Base-by-base conservation (phyloP, 37 sponge, comb jelly and placozoan genomes). In the Tethya wilhelma region DNA sequence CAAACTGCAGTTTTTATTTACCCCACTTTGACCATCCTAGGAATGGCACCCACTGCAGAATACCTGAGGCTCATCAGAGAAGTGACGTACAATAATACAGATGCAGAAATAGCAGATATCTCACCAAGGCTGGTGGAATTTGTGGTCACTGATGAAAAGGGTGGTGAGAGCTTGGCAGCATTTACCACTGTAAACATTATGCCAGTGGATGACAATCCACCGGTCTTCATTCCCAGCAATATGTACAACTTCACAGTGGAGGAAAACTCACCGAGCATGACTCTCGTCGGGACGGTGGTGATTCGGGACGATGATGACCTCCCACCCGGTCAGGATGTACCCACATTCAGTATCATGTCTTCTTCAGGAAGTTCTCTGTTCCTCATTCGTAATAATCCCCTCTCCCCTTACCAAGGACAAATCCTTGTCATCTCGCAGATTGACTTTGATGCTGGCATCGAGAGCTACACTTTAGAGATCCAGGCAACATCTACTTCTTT, bases 181-280 rank as follows among this genome's bases (percentile, higher is more conserved):
- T 37, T 26, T 31, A 71, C 84, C 12, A 45, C 6, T 0, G 34
- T 92, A 3, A 57, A 38, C 8, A 75, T 79, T 26, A 38, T 60
- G 19, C 89, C 93, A 72, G 82, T 92, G 14, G 83, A 92, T 77
- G 89, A 92, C 67, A 79, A 92, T 64, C 38, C 59, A 22, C 84
- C 88, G 19, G 71, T 63, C 9, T 89, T 89, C 60, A 23, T 53
- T 2, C 67, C 87, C 3, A 36, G 28, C n/a, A 73, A 59, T 44
- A n/a, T 58, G 7, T 74, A 79, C 42, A 62, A 73, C 40, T 79
- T 76, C 26, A 63, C 71, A 39, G 70, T 85, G 14, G 8, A 75
- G 17, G 86, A 85, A 41, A 77, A 77, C 46, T 38, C 72, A 0
- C 38, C 60, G 9, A 23, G 9, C 30, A 44, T 41, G 5, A 75